Conservation (phyloP, 2,113 vertebrate species). For the Petrocephalus zakoni region DNA sequence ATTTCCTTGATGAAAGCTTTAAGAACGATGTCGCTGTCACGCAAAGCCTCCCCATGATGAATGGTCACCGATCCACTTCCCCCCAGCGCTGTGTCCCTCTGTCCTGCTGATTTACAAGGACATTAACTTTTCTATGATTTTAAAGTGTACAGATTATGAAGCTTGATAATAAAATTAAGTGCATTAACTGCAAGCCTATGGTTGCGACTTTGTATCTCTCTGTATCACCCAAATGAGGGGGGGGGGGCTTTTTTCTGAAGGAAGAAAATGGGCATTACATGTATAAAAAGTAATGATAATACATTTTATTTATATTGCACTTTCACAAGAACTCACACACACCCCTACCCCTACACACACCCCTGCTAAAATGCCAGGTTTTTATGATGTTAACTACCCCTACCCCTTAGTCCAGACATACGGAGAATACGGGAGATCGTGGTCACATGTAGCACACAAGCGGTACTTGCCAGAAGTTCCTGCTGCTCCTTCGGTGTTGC, state of each 20-base stretch:
- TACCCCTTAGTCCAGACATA: no score
- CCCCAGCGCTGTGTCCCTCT: constrained; percentile 11
- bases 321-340: no score
- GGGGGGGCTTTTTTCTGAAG: background rate
- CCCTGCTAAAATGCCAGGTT: no score
- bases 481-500: no score
- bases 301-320: no score
- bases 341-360: no score
- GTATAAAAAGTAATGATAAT: no score
- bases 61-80: background rate
- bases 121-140: constrained; percentile 29
- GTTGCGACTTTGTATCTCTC: background rate
- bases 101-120: constrained; percentile 26
- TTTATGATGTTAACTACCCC: no score
- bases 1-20: background rate
- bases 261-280: background rate
- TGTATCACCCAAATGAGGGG: background rate
- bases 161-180: constrained; percentile 36
- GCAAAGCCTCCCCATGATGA: background rate
- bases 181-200: constrained; percentile 18
- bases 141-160: constrained; percentile 39
- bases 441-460: no score
- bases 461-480: no score
- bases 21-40: background rate
- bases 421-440: no score